Conservation (phyloP, 2,113 vertebrate species). For the Neoarius graeffei region DNA sequence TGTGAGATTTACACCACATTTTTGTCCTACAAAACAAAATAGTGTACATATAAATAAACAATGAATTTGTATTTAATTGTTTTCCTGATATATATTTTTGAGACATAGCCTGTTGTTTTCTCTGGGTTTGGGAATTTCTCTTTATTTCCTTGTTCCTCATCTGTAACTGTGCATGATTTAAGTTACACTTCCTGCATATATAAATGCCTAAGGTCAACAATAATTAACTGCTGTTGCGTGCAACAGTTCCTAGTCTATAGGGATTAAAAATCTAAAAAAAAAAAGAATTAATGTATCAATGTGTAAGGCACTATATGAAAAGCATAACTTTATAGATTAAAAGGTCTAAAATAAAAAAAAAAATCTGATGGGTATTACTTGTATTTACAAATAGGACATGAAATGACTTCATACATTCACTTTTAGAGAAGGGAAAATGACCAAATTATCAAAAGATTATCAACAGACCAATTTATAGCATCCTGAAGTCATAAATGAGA, state of each 20-base stretch:
- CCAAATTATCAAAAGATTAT: neutral
- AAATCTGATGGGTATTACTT: neutral
- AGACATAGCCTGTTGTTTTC: neutral
- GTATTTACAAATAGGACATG: neutral
- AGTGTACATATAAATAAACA: neutral
- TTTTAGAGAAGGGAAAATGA: neutral
- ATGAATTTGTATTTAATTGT: neutral
- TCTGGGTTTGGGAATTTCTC: conserved; percentile 26
- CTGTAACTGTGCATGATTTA: conserved; percentile 8
- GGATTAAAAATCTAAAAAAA: neutral
- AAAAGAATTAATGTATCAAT: neutral
- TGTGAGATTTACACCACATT: neutral
- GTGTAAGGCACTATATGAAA: neutral
- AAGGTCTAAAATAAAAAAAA: neutral
- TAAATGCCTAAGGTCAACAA: neutral
- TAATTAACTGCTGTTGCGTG: neutral
- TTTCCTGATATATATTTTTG: neutral
- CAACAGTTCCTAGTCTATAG: neutral
- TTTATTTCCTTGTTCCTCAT: conserved; percentile 48
- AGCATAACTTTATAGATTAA: neutral
- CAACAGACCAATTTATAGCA: neutral
- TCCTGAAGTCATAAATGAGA: neutral
- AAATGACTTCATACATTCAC: neutral
- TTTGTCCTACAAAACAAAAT: neutral
- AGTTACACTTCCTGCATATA: conserved; percentile 30